A percentile compares a stretch with the other conserved stretches of the same genome.
Conservation (phyloP, 2,888 invertebrate genomes). For the Spilarctia lutea region DNA sequence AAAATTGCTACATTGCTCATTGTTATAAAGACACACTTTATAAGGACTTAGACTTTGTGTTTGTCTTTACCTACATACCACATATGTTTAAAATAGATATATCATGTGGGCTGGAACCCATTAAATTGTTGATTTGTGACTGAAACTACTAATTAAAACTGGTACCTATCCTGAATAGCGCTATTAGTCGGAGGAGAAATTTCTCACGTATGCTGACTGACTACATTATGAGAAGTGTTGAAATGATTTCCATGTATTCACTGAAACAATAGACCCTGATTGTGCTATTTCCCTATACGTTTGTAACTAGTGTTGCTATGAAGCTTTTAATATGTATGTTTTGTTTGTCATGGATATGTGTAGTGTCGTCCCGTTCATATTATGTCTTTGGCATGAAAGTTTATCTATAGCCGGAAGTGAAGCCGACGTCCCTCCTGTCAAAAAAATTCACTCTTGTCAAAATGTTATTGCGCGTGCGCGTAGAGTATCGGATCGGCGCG, state of each 20-base stretch:
- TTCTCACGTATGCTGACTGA: too few species aligned
- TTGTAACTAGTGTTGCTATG: background rate
- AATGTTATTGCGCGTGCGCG: too few species aligned
- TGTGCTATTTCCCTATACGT: background rate
- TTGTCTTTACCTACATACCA: too few species aligned
- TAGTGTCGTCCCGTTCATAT: too few species aligned
- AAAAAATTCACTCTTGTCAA: too few species aligned
- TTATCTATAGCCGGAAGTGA: too few species aligned
- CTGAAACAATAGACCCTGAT: background rate
- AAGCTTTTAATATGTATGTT: background rate
- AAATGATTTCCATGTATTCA: background rate
- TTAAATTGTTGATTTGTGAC: background rate
- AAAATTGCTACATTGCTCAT: too few species aligned
- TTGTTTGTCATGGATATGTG: background rate
- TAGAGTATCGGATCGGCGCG: too few species aligned
- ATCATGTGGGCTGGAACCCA: background rate
- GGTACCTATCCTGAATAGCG: background rate
- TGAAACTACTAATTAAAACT: background rate
- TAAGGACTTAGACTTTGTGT: background rate
- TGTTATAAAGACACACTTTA: background rate
- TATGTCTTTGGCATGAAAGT: too few species aligned
- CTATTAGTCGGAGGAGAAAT: background rate
- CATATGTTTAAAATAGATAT: background rate
- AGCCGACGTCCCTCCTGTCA: too few species aligned
- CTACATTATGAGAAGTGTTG: background rate